These are phyloP conservation scores for Brachyptera putata DNA, from an alignment of 2,888 invertebrate genomes.

Conservation along the genomic window DNA sequence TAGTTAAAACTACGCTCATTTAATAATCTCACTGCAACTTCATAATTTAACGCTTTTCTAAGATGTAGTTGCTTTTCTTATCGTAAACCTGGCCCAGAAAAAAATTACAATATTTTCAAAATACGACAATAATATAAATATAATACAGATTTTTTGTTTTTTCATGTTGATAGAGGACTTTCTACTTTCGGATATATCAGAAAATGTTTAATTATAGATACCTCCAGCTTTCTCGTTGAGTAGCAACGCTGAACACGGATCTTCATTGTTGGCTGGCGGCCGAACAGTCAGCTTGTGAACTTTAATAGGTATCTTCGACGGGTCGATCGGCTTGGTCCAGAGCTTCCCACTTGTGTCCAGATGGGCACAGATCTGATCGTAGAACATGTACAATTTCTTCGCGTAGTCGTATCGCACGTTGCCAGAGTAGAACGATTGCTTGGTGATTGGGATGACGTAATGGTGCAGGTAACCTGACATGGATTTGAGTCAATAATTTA, in stretches of 20 bases:
- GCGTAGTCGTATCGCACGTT: slow-evolving; percentile 51
- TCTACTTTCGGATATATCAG: no score
- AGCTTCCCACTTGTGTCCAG: slow-evolving; percentile 56
- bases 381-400: slow-evolving; percentile 52
- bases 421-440: slow-evolving; percentile 6
- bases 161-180: no score
- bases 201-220: no score
- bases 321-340: slow-evolving; percentile 48
- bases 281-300: slow-evolving; percentile 27
- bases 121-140: no score
- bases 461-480: slow-evolving; percentile 14
- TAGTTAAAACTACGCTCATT: no score
- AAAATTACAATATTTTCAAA: no score
- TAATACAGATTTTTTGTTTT: no score
- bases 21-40: no score
- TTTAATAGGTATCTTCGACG: slow-evolving; percentile 34
- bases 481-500: background rate
- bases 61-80: no score
- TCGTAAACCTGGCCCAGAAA: no score
- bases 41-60: no score
- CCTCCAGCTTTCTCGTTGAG: background rate
- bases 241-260: slow-evolving; percentile 5
- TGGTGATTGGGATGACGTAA: slow-evolving; percentile 13
- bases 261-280: background rate
- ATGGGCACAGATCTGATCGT: slow-evolving; percentile 54